These are phyloP conservation scores for Sylvietta virens DNA, from an alignment of 2,113 vertebrate genomes.

Conservation along the genomic window DNA sequence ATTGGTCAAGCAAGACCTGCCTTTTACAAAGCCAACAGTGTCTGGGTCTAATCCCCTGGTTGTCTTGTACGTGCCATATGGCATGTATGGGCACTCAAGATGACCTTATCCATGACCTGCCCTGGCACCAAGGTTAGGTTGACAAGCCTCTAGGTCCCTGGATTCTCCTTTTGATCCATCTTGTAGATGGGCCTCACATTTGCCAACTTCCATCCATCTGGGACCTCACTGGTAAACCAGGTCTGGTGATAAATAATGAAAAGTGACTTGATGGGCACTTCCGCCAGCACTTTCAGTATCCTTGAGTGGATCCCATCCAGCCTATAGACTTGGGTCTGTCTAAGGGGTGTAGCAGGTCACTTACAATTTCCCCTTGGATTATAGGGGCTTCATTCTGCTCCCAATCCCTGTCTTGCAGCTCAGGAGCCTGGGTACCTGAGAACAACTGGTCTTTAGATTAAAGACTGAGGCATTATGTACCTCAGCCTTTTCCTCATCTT, in stretches of 20 bases:
- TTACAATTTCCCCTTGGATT: not conserved
- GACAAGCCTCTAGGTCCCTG: not conserved
- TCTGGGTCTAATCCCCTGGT: not conserved
- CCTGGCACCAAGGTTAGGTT: not conserved
- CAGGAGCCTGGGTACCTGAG: not conserved
- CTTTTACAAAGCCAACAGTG: not conserved
- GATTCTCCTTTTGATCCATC: not conserved
- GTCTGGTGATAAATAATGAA: not conserved
- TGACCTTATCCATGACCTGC: not conserved
- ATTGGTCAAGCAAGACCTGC: not conserved
- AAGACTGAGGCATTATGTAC: not conserved
- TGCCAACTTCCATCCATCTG: not conserved
- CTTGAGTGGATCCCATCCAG: not conserved
- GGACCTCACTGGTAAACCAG: not conserved
- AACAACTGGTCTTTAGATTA: not conserved
- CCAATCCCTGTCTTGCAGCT: not conserved
- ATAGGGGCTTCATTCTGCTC: not conserved
- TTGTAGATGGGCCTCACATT: not conserved
- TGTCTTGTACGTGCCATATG: not conserved
- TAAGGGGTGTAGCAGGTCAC: not conserved
- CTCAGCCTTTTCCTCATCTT: not conserved
- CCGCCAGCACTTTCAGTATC: not conserved
- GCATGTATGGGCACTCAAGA: not conserved
- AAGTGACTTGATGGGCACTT: not conserved
- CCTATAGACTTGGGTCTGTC: not conserved